Conservation (phyloP, 1,140 invertebrate genomes). For the Aphaenogaster ashmeadi region DNA sequence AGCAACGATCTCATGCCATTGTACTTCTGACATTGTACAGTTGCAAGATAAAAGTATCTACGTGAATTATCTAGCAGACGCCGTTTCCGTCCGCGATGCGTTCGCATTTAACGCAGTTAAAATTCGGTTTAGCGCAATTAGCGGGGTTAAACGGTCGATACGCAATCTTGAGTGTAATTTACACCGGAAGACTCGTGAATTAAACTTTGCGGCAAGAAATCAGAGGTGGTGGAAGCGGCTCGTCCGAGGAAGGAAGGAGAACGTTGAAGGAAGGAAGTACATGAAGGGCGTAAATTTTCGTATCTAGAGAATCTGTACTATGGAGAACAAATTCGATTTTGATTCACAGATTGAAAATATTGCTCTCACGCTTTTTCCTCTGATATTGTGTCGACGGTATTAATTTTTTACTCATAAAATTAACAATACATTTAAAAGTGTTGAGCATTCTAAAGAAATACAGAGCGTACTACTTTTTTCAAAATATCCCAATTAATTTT, state of each 20-base stretch:
- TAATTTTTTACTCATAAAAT: not conserved
- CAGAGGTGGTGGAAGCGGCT: not conserved
- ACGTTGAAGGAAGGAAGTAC: not conserved
- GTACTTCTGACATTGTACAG: constrained; percentile 22
- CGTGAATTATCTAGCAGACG: constrained; percentile 53
- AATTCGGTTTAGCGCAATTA: constrained; percentile 69
- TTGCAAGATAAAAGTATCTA: constrained; percentile 57
- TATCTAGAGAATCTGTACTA: not conserved
- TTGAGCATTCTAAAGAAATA: not conserved
- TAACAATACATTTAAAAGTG: not conserved
- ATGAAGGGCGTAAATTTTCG: not conserved
- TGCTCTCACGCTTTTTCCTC: not conserved
- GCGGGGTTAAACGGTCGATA: constrained; percentile 69
- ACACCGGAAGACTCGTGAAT: constrained; percentile 46
- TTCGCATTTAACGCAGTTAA: constrained; percentile 44
- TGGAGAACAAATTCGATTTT: not conserved
- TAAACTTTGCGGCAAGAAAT: constrained; percentile 24
- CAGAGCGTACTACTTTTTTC: not conserved
- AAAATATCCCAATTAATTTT: not conserved
- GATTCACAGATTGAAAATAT: not conserved
- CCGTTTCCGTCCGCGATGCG: constrained; percentile 30
- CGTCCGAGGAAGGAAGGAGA: constrained; percentile 5
- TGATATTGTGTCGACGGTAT: not conserved
- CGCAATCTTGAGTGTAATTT: constrained; percentile 55
- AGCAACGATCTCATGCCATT: constrained; percentile 37